phyloP scores from a whole-genome alignment of 1,140 invertebrate genomes.

The Camponotus vicinus region DNA sequence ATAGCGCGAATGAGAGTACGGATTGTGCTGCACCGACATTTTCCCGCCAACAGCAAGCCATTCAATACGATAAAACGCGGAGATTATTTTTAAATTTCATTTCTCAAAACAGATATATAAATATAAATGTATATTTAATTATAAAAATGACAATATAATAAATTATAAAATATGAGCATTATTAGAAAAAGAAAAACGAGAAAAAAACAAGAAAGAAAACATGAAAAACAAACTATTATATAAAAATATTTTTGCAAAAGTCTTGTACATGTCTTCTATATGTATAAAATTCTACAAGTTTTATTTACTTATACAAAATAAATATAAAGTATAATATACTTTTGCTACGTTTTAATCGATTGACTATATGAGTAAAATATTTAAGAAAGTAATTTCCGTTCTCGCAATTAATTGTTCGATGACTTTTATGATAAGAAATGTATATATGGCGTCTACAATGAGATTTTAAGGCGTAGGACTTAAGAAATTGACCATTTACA shows the following conservation, averaged over 20 bases:
- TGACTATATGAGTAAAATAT: background rate
- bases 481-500: no score
- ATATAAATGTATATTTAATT: background rate
- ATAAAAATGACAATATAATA: background rate
- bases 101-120: background rate
- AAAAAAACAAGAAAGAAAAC: background rate
- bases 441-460: background rate
- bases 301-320: background rate
- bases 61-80: background rate
- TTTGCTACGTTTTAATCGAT: background rate
- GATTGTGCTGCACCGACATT: background rate
- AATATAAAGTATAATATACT: no score
- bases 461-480: no score
- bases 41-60: background rate
- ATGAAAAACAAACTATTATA: background rate
- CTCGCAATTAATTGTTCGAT: background rate
- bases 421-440: background rate
- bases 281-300: background rate
- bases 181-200: background rate
- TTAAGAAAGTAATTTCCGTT: background rate
- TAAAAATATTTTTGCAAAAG: background rate
- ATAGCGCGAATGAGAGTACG: constrained; percentile 35
- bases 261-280: background rate
- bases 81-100: background rate
- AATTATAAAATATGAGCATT: background rate